Conservation (phyloP, 2,888 invertebrate species). For the Cheilosia urbana region DNA sequence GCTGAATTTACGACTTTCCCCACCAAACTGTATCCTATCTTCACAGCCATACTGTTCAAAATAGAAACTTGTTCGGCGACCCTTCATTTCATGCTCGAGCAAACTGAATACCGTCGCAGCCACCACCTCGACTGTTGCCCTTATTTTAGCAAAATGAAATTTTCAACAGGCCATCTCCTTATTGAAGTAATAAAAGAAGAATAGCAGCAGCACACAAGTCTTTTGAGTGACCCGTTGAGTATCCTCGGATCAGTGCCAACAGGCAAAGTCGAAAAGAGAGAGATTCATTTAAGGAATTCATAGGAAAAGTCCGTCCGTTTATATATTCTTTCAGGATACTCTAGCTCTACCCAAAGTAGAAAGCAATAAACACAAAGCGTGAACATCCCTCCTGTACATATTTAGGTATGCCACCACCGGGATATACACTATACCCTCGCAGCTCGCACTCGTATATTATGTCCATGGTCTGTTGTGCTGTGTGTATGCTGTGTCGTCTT, state of each 20-base stretch:
- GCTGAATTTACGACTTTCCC: no score
- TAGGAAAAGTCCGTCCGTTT: slow-evolving; percentile 41
- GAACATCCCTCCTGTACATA: slow-evolving; percentile 30
- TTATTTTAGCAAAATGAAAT: slow-evolving; percentile 73
- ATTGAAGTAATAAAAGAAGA: slow-evolving; percentile 73
- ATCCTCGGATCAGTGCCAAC: slow-evolving; percentile 71
- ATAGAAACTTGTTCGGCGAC: slow-evolving; percentile 66
- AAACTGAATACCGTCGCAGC: slow-evolving; percentile 36
- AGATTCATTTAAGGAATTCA: slow-evolving; percentile 74
- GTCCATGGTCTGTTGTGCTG: slow-evolving; percentile 22
- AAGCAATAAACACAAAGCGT: slow-evolving; percentile 71
- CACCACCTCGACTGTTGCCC: slow-evolving; percentile 34
- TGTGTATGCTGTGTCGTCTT: slow-evolving; percentile 23
- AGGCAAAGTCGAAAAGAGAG: slow-evolving; percentile 56
- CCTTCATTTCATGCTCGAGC: slow-evolving; percentile 68
- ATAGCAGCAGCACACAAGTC: slow-evolving; percentile 46
- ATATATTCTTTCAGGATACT: slow-evolving; percentile 34
- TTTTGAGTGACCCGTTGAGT: slow-evolving; percentile 71
- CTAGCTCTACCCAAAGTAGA: slow-evolving; percentile 16
- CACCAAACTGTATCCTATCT: neutral
- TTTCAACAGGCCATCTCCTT: slow-evolving; percentile 75
- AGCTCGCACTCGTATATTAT: neutral
- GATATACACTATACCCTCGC: neutral
- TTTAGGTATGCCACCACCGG: slow-evolving; percentile 4
- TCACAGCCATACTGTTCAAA: slow-evolving; percentile 40